Percentiles rank a stretch among this genome's conserved stretches.
Evolutionary conservation across 2,113 vertebrate genomes (phyloP).

Genomic region (Hiodon tergisus): DNA sequence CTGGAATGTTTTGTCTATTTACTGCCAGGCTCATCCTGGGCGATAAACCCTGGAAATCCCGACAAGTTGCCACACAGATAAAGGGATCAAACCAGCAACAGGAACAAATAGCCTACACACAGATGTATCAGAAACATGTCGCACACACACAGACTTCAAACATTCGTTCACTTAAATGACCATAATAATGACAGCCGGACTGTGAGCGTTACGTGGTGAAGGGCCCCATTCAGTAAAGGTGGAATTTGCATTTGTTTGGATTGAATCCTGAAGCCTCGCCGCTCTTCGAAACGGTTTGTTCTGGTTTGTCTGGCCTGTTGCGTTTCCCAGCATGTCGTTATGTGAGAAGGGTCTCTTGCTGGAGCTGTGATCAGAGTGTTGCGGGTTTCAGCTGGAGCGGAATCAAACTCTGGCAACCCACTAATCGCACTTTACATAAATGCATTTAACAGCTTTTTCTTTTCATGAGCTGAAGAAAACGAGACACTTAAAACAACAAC

Average conservation of each 20-base stretch:
- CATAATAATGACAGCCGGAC: conserved; percentile 26
- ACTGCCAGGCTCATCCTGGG: conserved; percentile 23
- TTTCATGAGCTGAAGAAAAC: no score
- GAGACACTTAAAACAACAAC: no score
- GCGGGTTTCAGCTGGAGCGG: no score
- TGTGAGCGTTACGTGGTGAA: conserved; percentile 13
- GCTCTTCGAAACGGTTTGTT: no score
- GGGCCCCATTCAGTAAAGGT: conserved; percentile 10
- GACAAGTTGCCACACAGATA: background rate
- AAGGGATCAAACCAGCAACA: background rate
- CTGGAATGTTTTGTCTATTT: conserved; percentile 16
- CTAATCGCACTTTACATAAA: no score
- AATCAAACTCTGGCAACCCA: no score
- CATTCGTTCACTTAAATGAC: conserved; percentile 21
- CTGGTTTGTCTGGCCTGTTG: no score
- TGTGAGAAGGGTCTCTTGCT: no score
- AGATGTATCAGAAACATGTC: conserved; percentile 4
- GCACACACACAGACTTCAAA: conserved; percentile 20
- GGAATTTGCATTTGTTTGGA: background rate
- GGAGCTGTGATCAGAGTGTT: no score
- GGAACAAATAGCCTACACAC: background rate
- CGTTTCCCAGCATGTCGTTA: no score
- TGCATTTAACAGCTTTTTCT: no score
- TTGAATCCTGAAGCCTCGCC: background rate
- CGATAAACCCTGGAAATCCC: conserved; percentile 22